These are phyloP conservation scores for Excalfactoria chinensis DNA, from an alignment of 2,113 vertebrate genomes.

Conservation along the genomic window DNA sequence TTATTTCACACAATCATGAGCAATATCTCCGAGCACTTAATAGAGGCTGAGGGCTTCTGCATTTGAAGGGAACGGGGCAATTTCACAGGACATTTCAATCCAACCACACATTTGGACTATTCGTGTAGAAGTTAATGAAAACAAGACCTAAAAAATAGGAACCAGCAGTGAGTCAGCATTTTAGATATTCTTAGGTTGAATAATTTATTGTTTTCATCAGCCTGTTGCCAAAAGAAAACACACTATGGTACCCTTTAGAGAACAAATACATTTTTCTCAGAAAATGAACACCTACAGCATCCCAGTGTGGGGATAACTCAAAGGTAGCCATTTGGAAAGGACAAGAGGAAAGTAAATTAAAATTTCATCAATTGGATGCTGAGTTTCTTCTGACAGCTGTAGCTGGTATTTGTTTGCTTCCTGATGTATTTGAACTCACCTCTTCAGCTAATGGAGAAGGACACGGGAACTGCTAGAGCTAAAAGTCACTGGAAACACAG, in stretches of 20 bases:
- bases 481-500: neutral
- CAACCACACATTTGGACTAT: slow-evolving; percentile 29
- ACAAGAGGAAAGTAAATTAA: slow-evolving; percentile 49
- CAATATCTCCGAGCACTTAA: slow-evolving; percentile 26
- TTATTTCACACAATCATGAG: slow-evolving; percentile 65
- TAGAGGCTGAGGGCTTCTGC: neutral
- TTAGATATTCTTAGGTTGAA: slow-evolving; percentile 32
- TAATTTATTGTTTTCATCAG: slow-evolving; percentile 67
- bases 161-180: neutral
- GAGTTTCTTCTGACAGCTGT: neutral
- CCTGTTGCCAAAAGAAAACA: slow-evolving; percentile 38
- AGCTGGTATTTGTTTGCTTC: neutral
- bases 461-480: neutral
- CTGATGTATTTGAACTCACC: slow-evolving; percentile 1
- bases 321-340: slow-evolving; percentile 33
- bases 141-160: slow-evolving; percentile 53
- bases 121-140: slow-evolving; percentile 72
- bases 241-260: neutral
- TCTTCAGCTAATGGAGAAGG: slow-evolving; percentile 20
- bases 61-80: slow-evolving; percentile 39
- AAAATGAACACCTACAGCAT: slow-evolving; percentile 40
- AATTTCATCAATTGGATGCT: slow-evolving; percentile 10
- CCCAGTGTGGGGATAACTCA: neutral
- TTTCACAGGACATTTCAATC: slow-evolving; percentile 71
- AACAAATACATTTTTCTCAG: slow-evolving; percentile 57